Evolutionary conservation across 1,140 invertebrate species (phyloP).

Genomic region (Globodera rostochiensis): DNA sequence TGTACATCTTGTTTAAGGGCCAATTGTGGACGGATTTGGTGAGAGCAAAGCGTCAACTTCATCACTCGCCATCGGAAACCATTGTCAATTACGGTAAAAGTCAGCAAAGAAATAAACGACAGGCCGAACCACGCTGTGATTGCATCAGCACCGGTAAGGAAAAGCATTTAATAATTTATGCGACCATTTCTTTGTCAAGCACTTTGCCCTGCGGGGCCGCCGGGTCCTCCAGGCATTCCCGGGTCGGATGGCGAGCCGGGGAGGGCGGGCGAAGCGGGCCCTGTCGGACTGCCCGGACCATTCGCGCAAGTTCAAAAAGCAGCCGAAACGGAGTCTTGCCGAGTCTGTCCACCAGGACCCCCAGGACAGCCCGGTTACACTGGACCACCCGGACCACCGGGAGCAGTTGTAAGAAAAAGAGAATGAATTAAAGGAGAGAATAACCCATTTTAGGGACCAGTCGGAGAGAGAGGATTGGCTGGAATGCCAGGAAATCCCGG

Average conservation of each 20-base stretch:
- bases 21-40: slow-evolving; percentile 15
- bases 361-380: slow-evolving; percentile 15
- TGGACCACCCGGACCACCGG: slow-evolving; percentile 16
- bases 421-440: background rate
- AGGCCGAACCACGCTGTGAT: slow-evolving; percentile 7
- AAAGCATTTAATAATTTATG: background rate
- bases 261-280: slow-evolving; percentile 9
- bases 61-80: background rate
- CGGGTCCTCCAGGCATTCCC: background rate
- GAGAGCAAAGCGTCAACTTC: background rate
- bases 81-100: background rate
- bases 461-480: background rate
- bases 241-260: slow-evolving; percentile 18
- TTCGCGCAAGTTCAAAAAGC: background rate
- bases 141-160: slow-evolving; percentile 7
- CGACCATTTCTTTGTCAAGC: background rate
- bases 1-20: background rate
- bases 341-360: slow-evolving; percentile 15
- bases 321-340: slow-evolving; percentile 10
- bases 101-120: background rate
- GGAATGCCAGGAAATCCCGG: slow-evolving; percentile 12
- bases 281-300: slow-evolving; percentile 2
- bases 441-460: background rate
- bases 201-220: slow-evolving; percentile 17
- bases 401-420: background rate